A percentile compares a stretch with the other conserved stretches of the same genome.
Conservation (phyloP, 2,113 vertebrate species). For the Plecotus auritus region DNA sequence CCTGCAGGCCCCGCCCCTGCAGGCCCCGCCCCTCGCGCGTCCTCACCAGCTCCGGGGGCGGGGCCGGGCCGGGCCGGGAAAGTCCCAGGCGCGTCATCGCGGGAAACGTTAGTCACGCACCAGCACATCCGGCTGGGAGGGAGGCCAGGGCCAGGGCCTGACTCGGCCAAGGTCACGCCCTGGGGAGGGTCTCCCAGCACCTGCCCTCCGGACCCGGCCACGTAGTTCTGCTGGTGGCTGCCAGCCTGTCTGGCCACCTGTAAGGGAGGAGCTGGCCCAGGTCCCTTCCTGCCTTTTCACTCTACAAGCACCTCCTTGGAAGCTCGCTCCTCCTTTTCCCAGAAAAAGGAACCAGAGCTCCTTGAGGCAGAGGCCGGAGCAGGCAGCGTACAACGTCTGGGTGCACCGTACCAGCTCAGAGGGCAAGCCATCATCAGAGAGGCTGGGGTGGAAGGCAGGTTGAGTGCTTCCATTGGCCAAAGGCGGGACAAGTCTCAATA, state of each 20-base stretch:
- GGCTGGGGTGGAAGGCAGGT: neutral
- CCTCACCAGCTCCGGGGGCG: neutral
- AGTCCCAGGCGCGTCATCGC: slow-evolving; percentile 20
- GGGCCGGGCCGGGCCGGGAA: neutral
- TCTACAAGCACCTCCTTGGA: neutral
- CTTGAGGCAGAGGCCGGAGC: neutral
- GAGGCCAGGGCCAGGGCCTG: neutral
- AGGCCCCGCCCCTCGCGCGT: neutral
- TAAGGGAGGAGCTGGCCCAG: neutral
- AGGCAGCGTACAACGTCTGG: neutral
- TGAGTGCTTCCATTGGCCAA: neutral
- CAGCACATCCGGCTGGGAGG: neutral
- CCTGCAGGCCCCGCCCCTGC: no score
- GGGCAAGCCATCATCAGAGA: slow-evolving; percentile 24
- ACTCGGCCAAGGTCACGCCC: slow-evolving; percentile 7
- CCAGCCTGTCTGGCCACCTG: neutral
- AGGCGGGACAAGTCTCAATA: neutral
- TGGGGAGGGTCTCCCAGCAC: neutral
- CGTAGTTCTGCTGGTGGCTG: neutral
- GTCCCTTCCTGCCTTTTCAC: neutral
- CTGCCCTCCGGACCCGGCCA: neutral
- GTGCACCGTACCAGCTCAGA: neutral
- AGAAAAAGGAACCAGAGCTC: neutral
- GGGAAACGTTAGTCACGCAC: slow-evolving; percentile 61
- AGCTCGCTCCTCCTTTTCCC: neutral